Evolutionary conservation across 2,113 vertebrate species (phyloP), one percentile per base, ranked within the genome.

Genomic region (Terrapene triunguis): DNA sequence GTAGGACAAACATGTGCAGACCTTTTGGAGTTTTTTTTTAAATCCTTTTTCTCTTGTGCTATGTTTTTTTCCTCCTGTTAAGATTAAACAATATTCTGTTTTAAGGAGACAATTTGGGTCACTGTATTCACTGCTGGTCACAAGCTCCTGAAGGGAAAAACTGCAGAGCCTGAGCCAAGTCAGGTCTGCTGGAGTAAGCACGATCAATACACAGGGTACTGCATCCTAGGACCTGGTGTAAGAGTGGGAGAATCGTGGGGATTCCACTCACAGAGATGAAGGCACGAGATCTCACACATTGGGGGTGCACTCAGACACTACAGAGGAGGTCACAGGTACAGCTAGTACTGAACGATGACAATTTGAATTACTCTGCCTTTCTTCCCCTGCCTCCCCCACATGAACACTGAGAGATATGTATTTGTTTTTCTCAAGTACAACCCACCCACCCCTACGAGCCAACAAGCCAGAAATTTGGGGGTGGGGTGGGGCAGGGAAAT

Each of bases 361-460:
- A 32, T 79, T 24, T 78, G 81, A 94, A 93, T 91, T 89, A 53
- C 79, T 81, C 51, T 84, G 90, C 92, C 83, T 89, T 95, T 97
- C 85, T 95, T 69, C 93, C 83, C 90, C 92, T 80, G 27, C 11
- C 27, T 80, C 48, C 42, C 48, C 44, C 51, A 32, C 35, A 19
- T 3, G 17, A 27, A 65, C 3, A 89, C 38, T 80, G 24, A 95
- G 51, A 1, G 50, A 80, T 88, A 65, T 42, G 89, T 88, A 90
- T 89, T 94, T 92, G 90, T 85, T 95, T 89, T 96, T 88, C 93
- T 87, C 89, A 84, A 89, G 87, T 81, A 84, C 88, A 94, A 91
- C 86, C 92, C 93, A 87, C 89, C 92, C 72, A 95, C 53, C 85
- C 85, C 89, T 72, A 95, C 24, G 22, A 92, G 11, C 69, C 76